phyloP scores from a whole-genome alignment of 2,113 vertebrate genomes.

The Prionailurus bengalensis region DNA sequence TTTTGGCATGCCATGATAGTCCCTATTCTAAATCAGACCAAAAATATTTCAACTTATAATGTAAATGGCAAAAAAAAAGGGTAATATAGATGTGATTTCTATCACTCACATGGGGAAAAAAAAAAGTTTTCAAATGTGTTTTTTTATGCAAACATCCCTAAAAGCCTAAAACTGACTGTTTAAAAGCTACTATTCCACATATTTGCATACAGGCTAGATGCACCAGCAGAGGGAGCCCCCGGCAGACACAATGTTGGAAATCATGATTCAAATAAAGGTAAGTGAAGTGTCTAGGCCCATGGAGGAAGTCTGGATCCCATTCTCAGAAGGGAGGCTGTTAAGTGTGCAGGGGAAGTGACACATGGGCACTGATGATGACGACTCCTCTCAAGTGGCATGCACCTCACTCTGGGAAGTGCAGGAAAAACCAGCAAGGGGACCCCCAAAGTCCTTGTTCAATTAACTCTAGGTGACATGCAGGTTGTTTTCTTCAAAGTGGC shows the following conservation, averaged over 20 bases:
- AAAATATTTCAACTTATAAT: neutral
- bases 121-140: neutral
- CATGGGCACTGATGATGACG: neutral
- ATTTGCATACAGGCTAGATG: neutral
- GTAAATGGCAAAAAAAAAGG: neutral
- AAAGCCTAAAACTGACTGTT: conserved; percentile 1
- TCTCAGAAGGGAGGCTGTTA: neutral
- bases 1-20: neutral
- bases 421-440: neutral
- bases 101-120: neutral
- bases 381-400: neutral
- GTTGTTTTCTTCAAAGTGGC: neutral
- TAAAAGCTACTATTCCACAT: neutral
- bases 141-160: conserved; percentile 12
- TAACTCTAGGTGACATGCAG: neutral
- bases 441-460: neutral
- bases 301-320: neutral
- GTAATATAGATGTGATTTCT: neutral
- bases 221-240: conserved; percentile 74
- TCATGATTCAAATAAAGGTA: neutral
- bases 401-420: neutral
- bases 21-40: neutral
- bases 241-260: neutral
- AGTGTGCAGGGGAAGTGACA: neutral
- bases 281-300: neutral